Percentiles rank a stretch among this genome's conserved stretches.
These are phyloP conservation scores for Sebastes cheni DNA, from an alignment of 2,797 vertebrate genomes.

Conservation along the genomic window DNA sequence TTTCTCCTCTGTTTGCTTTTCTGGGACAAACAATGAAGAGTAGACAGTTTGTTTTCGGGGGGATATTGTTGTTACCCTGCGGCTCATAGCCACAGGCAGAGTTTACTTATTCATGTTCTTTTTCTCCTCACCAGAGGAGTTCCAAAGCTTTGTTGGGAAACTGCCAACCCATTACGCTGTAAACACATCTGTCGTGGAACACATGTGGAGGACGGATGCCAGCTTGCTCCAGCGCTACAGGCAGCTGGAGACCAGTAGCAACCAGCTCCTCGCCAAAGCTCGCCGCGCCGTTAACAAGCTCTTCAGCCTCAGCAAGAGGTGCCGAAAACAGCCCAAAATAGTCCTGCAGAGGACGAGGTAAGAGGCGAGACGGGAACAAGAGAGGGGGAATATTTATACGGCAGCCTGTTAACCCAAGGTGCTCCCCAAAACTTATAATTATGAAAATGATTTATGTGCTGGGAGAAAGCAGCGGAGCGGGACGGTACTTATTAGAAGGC, in stretches of 20 bases:
- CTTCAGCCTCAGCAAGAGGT: constrained; percentile 95
- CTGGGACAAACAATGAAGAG: constrained; percentile 43
- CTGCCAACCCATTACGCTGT: constrained; percentile 91
- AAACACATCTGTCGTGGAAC: constrained; percentile 92
- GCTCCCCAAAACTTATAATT: constrained; percentile 72
- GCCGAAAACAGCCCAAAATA: constrained; percentile 91
- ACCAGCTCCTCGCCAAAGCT: constrained; percentile 89
- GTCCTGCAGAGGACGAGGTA: constrained; percentile 92
- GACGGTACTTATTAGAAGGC: constrained; percentile 67
- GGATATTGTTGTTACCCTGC: constrained; percentile 34
- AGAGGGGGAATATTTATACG: constrained; percentile 44
- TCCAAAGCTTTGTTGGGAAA: constrained; percentile 93
- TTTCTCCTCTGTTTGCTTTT: constrained; percentile 57
- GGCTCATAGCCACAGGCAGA: constrained; percentile 41
- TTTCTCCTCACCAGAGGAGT: constrained; percentile 87
- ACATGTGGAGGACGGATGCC: constrained; percentile 91
- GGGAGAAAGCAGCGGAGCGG: constrained; percentile 53
- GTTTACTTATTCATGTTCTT: constrained; percentile 64
- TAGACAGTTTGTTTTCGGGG: background rate
- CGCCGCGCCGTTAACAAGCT: constrained; percentile 91
- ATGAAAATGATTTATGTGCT: constrained; percentile 72
- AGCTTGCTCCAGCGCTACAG: constrained; percentile 91
- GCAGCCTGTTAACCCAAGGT: constrained; percentile 60
- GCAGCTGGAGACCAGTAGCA: constrained; percentile 89
- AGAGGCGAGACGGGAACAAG: constrained; percentile 45